A percentile compares a stretch with the other conserved stretches of the same genome.
Evolutionary conservation across 2,797 vertebrate species (phyloP).

Genomic region (Morus bassanus): DNA sequence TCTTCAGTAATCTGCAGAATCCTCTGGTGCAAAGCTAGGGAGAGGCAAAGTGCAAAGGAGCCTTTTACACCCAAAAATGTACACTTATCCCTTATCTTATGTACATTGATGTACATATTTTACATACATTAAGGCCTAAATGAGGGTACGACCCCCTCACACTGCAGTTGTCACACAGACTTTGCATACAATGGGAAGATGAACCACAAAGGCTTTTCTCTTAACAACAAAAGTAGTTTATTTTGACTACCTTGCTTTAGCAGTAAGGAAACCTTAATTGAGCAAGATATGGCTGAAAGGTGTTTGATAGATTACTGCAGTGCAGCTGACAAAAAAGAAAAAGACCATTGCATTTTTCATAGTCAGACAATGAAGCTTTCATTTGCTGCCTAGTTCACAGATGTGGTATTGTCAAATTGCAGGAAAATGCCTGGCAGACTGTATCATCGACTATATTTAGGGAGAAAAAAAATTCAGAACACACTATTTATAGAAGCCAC

Average conservation of each 20-base stretch:
- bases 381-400: slow-evolving; percentile 55
- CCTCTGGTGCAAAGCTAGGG: not conserved
- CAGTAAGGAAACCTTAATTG: not conserved
- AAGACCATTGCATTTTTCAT: not conserved
- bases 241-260: not conserved
- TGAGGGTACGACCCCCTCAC: accelerated
- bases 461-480: slow-evolving; percentile 16
- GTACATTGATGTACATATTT: not conserved
- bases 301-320: not conserved
- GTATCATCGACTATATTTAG: slow-evolving; percentile 69
- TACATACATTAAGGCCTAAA: not conserved
- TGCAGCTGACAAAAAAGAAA: not conserved
- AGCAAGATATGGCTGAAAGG: not conserved
- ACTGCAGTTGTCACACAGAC: not conserved
- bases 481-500: slow-evolving; percentile 68
- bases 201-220: not conserved
- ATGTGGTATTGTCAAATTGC: slow-evolving; percentile 69
- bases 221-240: not conserved
- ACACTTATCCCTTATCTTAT: not conserved
- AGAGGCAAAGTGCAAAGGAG: not conserved
- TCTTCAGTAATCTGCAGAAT: not conserved
- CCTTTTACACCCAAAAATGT: not conserved
- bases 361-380: slow-evolving; percentile 61
- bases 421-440: slow-evolving; percentile 63
- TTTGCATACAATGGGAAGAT: not conserved